A percentile compares a stretch with the other conserved stretches of the same genome.
Conservation (phyloP, 2,888 invertebrate genomes). For the Pyrgus malvae region DNA sequence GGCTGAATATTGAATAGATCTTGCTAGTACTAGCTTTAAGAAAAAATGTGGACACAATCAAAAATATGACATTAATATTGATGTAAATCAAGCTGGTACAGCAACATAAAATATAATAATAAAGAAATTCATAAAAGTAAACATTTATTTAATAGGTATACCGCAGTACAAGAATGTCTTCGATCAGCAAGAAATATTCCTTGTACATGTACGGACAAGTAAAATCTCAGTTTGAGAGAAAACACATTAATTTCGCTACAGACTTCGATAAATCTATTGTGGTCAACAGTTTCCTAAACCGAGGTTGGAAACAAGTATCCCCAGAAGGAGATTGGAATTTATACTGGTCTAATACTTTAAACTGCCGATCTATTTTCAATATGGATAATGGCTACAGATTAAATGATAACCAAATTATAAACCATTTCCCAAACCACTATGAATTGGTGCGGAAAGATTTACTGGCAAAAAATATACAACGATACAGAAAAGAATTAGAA, state of each 20-base stretch:
- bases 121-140: too few relatives aligned
- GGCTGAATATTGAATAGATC: too few relatives aligned
- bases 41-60: too few relatives aligned
- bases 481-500: slow-evolving; percentile 95
- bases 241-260: slow-evolving; percentile 82
- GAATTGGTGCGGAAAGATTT: slow-evolving; percentile 97
- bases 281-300: slow-evolving; percentile 94
- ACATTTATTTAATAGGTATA: too few relatives aligned
- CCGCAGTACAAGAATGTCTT: slow-evolving; percentile 9
- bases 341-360: slow-evolving; percentile 96
- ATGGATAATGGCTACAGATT: slow-evolving; percentile 95
- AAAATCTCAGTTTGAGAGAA: slow-evolving; percentile 40
- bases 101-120: too few relatives aligned
- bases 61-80: too few relatives aligned
- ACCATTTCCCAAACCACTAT: slow-evolving; percentile 98
- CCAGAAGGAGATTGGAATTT: slow-evolving; percentile 98
- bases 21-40: too few relatives aligned
- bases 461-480: slow-evolving; percentile 96
- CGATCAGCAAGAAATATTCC: slow-evolving; percentile 4
- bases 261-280: slow-evolving; percentile 97
- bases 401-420: slow-evolving; percentile 96
- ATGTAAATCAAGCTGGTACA: too few relatives aligned
- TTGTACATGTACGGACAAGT: slow-evolving; percentile 3
- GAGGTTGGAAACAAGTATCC: slow-evolving; percentile 92
- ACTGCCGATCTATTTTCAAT: slow-evolving; percentile 95